phyloP scores from a whole-genome alignment of 2,888 invertebrate genomes.

The Augochlorella aurata region DNA sequence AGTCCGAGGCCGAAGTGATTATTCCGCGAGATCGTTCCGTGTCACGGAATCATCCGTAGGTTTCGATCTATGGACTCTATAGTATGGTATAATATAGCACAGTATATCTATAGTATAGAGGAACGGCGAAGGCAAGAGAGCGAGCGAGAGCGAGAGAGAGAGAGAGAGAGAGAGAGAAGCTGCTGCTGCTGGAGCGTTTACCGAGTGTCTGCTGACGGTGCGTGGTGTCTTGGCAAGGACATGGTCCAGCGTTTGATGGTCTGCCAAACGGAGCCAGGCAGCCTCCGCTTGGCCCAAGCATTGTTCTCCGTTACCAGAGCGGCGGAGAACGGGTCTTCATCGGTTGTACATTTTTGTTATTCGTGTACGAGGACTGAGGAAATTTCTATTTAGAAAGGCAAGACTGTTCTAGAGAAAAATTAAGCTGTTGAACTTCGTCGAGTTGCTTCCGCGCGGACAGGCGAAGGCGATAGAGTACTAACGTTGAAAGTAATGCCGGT shows the following conservation, averaged over 20 bases:
- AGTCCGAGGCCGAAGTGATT: neutral
- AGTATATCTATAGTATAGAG: neutral
- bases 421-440: conserved; percentile 13
- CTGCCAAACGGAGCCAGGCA: conserved; percentile 4
- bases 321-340: conserved; percentile 15
- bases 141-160: neutral
- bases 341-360: conserved; percentile 35
- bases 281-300: neutral
- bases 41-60: conserved; percentile 7
- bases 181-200: conserved; percentile 7
- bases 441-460: neutral
- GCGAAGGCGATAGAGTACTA: neutral
- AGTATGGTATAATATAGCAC: too few species aligned
- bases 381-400: conserved; percentile 35
- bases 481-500: conserved; percentile 10
- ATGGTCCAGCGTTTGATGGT: conserved; percentile 21
- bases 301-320: neutral
- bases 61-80: neutral
- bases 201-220: conserved; percentile 11
- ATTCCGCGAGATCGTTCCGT: conserved; percentile 19
- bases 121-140: conserved; percentile 4
- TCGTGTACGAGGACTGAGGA: conserved; percentile 14
- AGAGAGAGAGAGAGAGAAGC: neutral
- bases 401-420: conserved; percentile 37
- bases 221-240: conserved; percentile 12